phyloP scores from a whole-genome alignment of 1,140 invertebrate genomes.

The Ceratina australensis region DNA sequence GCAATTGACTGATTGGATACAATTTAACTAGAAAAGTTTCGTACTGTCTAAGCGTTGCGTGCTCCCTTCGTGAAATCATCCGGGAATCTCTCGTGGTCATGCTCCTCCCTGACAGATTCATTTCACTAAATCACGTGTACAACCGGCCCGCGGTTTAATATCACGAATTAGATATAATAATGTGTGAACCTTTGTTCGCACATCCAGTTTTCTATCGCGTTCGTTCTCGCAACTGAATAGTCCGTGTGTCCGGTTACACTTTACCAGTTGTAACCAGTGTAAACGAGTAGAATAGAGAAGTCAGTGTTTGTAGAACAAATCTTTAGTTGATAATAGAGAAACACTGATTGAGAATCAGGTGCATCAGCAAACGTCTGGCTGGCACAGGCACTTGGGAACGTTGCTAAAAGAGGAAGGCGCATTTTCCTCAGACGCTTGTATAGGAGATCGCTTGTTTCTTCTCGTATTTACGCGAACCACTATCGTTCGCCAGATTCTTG shows the following conservation, averaged over 20 bases:
- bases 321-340: too few relatives aligned
- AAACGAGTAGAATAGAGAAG: too few relatives aligned
- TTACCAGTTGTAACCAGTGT: too few relatives aligned
- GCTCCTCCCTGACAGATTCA: background rate
- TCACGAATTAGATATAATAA: slow-evolving; percentile 19
- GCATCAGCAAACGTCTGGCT: too few relatives aligned
- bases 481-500: slow-evolving; percentile 32
- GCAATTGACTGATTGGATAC: too few relatives aligned
- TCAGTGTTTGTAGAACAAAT: too few relatives aligned
- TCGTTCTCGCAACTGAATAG: too few relatives aligned
- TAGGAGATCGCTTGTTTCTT: slow-evolving; percentile 59
- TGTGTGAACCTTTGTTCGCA: background rate
- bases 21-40: too few relatives aligned
- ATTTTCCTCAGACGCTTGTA: slow-evolving; percentile 61
- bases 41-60: background rate
- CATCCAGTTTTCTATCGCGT: too few relatives aligned
- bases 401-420: slow-evolving; percentile 27
- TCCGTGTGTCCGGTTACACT: too few relatives aligned
- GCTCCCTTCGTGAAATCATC: background rate
- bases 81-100: background rate
- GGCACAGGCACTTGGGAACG: slow-evolving; percentile 26
- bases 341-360: too few relatives aligned
- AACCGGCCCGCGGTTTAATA: slow-evolving; percentile 41
- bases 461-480: slow-evolving; percentile 20
- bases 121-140: slow-evolving; percentile 3